These are phyloP conservation scores for Lithobates pipiens DNA, from an alignment of 2,797 vertebrate species.

Conservation along the genomic window DNA sequence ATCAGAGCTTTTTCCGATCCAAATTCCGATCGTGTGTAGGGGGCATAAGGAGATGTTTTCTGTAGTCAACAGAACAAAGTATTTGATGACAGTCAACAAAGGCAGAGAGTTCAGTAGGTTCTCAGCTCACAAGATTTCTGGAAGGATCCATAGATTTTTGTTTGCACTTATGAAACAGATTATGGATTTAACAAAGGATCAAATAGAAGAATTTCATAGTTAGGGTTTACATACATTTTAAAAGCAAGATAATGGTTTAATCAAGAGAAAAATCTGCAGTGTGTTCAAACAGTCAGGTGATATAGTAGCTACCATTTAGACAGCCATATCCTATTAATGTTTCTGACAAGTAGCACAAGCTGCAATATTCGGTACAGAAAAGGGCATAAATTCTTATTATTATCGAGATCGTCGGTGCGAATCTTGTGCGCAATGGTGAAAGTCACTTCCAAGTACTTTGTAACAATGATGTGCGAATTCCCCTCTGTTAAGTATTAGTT, in stretches of 20 bases:
- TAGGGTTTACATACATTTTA: too few relatives aligned
- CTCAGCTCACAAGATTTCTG: too few relatives aligned
- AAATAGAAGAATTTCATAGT: too few relatives aligned
- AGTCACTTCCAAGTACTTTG: constrained; percentile 11
- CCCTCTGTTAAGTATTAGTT: constrained; percentile 53
- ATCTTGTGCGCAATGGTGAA: constrained; percentile 9
- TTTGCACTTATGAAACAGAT: too few relatives aligned
- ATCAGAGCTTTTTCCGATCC: too few relatives aligned
- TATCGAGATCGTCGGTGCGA: not conserved
- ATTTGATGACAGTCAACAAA: too few relatives aligned
- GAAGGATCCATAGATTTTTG: too few relatives aligned
- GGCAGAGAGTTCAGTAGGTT: too few relatives aligned
- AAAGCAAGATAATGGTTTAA: not conserved
- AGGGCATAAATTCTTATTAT: not conserved
- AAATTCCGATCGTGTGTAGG: too few relatives aligned
- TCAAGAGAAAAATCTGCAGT: not conserved
- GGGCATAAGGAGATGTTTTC: too few relatives aligned
- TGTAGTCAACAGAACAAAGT: too few relatives aligned
- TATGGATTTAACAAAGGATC: too few relatives aligned
- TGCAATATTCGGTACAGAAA: not conserved
- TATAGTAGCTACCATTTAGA: not conserved
- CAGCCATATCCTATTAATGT: not conserved
- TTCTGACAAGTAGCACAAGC: not conserved
- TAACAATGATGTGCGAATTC: constrained; percentile 44
- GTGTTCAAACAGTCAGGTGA: not conserved